These are phyloP conservation scores for Drosophila neocordata DNA, from an alignment of 1,140 invertebrate genomes.

Conservation along the genomic window DNA sequence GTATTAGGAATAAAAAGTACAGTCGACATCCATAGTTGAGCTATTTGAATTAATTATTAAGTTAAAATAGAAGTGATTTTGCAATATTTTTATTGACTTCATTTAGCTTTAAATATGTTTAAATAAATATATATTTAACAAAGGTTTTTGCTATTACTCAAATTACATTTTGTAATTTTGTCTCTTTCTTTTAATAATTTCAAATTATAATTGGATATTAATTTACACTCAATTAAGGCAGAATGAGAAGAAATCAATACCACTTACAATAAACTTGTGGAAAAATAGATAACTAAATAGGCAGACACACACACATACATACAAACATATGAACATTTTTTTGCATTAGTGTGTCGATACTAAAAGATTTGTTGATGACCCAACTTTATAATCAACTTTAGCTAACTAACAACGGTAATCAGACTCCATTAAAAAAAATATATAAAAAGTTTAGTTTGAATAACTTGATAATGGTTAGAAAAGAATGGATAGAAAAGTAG, in stretches of 20 bases:
- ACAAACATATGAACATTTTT: constrained; percentile 1
- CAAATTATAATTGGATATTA: constrained; percentile 38
- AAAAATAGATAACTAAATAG: constrained; percentile 22
- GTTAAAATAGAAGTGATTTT: neutral
- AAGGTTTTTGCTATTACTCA: neutral
- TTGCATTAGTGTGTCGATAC: constrained; percentile 13
- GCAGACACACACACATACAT: constrained; percentile 31
- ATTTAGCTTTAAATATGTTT: neutral
- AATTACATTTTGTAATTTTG: neutral
- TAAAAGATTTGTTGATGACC: constrained; percentile 25
- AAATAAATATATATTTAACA: neutral
- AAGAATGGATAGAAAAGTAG: neutral
- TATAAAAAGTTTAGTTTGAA: constrained; percentile 52
- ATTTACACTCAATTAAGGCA: constrained; percentile 6
- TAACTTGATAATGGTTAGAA: constrained; percentile 41
- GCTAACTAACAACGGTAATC: constrained; percentile 69
- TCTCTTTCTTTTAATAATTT: neutral
- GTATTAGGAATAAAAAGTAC: neutral
- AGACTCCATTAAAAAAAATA: constrained; percentile 59
- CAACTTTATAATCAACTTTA: constrained; percentile 65
- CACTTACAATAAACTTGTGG: neutral
- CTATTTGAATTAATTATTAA: neutral
- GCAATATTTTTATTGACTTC: neutral
- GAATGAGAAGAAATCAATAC: constrained; percentile 34
- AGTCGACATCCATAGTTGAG: neutral